Percentiles rank a stretch among this genome's conserved stretches.
These are phyloP conservation scores for Lordiphosa clarofinis DNA, from an alignment of 1,140 invertebrate genomes.

Conservation along the genomic window DNA sequence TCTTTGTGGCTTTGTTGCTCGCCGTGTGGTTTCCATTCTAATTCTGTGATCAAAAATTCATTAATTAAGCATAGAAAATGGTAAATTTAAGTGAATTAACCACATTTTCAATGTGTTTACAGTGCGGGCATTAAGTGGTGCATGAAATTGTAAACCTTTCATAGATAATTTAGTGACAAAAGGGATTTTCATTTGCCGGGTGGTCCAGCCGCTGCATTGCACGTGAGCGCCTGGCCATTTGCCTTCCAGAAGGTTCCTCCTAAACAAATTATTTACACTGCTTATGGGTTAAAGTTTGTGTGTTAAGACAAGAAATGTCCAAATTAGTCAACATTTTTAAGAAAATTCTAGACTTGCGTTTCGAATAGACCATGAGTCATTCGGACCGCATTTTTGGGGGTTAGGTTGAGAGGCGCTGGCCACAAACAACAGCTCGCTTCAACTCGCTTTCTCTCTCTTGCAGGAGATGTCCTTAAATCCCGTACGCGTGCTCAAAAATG, in stretches of 20 bases:
- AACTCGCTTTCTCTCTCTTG: neutral
- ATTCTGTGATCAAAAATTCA: slow-evolving; percentile 70
- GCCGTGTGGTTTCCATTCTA: slow-evolving; percentile 51
- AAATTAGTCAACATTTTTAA: neutral
- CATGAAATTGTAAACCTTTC: slow-evolving; percentile 35
- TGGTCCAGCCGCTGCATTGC: slow-evolving; percentile 53
- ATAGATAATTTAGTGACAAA: slow-evolving; percentile 49
- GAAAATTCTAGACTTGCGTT: slow-evolving; percentile 32
- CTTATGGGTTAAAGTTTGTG: too few relatives aligned
- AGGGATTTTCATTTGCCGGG: slow-evolving; percentile 64
- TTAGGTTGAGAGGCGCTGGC: slow-evolving; percentile 35
- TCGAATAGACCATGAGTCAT: slow-evolving; percentile 23
- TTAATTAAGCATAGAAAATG: slow-evolving; percentile 64
- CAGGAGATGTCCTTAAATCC: slow-evolving; percentile 93
- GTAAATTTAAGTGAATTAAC: slow-evolving; percentile 38
- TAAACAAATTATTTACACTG: neutral
- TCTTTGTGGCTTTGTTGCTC: slow-evolving; percentile 64
- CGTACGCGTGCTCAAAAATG: slow-evolving; percentile 94
- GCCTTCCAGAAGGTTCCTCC: slow-evolving; percentile 33
- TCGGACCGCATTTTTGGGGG: slow-evolving; percentile 33
- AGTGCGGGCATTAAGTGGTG: slow-evolving; percentile 7
- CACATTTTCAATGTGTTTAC: slow-evolving; percentile 38
- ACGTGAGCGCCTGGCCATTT: slow-evolving; percentile 46
- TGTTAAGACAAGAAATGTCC: neutral
- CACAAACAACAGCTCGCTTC: slow-evolving; percentile 14